Evolutionary conservation across 2,888 invertebrate species (phyloP).

Genomic region (Criorhina ranunculi): DNA sequence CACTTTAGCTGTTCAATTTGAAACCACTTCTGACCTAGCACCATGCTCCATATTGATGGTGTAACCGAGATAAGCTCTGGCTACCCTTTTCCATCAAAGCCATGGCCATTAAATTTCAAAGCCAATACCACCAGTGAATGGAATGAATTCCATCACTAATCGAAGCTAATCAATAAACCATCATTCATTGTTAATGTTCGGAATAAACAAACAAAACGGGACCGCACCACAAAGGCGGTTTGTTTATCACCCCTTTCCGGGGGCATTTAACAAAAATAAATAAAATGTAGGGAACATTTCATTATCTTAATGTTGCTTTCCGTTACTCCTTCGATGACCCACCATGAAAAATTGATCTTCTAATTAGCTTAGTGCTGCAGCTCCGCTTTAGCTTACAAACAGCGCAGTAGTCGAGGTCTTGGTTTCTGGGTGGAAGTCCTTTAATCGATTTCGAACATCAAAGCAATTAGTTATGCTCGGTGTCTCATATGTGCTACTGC

Average conservation of each 20-base stretch:
- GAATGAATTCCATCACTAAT: constrained; percentile 63
- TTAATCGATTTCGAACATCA: constrained; percentile 69
- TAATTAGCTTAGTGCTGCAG: constrained; percentile 68
- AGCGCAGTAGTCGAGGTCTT: not conserved
- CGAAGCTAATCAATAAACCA: constrained; percentile 63
- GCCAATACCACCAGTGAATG: constrained; percentile 9
- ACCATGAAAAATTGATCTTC: constrained; percentile 74
- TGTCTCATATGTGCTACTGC: constrained; percentile 66
- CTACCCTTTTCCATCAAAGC: not conserved
- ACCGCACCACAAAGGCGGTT: constrained; percentile 29
- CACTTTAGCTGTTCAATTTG: not conserved
- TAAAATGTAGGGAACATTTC: constrained; percentile 56
- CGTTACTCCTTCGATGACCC: constrained; percentile 56
- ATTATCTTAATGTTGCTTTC: constrained; percentile 71
- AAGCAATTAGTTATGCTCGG: constrained; percentile 72
- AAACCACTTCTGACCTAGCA: not conserved
- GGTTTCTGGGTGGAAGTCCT: constrained; percentile 47
- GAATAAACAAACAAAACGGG: constrained; percentile 43
- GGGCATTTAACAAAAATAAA: constrained; percentile 19
- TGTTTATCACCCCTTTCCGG: constrained; percentile 60
- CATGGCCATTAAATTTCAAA: not conserved
- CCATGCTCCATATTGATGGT: constrained; percentile 1
- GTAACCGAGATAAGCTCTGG: constrained; percentile 5
- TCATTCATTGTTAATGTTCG: constrained; percentile 73
- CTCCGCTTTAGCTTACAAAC: constrained; percentile 27